Base-by-base conservation (phyloP, 2,888 invertebrate species). In the Octonoba sinensis region DNA sequence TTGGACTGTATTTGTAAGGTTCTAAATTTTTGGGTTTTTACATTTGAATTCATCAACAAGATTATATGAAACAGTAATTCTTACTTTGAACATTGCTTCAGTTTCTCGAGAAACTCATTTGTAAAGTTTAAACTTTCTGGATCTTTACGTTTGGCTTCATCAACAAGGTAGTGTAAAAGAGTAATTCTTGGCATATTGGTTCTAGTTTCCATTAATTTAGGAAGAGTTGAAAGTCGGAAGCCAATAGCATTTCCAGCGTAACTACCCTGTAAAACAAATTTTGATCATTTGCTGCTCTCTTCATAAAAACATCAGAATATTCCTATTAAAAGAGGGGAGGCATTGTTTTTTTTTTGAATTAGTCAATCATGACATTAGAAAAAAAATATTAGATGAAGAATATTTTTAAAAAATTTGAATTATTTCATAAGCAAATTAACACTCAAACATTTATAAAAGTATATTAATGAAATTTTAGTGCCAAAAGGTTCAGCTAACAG, bases 191-290 rank as follows among this genome's bases (percentile, higher is more conserved):
- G 90, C 83, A 89, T 89, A 86, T 91, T 91, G 54, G 90, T 89
- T 77, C 90, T 85, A 4, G 89, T 89, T 70, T 91, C 90, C 54
- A 89, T 88, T 67, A 91, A 86, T 84, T 90, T 90, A 0, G 89
- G 87, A 8, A 91, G 86, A 8, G 90, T 89, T 49, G 87, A 88
- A 49, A 91, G 86, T 74, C 89, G 89, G 85, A 91, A 90, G 0
- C 90, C 91, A 8, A 88, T 89, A 1, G 91, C 91, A 85, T 90
- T 89, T 3, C 90, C 91, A 3, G 90, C 90, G 83, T 90, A 90
- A 83, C 90, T 90, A 8, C 90, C 90, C 90, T 90, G 87, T 4
- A 85, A 82, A 64, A 20, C 20, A 12, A 36, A 15, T 13, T 27
- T 27, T 15, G 36, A 57, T 22, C 18, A 57, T 1, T 6, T 18